Percentiles rank a stretch among this genome's conserved stretches.
phyloP scores from a whole-genome alignment of 2,113 vertebrate species.

The Cephalopterus ornatus region DNA sequence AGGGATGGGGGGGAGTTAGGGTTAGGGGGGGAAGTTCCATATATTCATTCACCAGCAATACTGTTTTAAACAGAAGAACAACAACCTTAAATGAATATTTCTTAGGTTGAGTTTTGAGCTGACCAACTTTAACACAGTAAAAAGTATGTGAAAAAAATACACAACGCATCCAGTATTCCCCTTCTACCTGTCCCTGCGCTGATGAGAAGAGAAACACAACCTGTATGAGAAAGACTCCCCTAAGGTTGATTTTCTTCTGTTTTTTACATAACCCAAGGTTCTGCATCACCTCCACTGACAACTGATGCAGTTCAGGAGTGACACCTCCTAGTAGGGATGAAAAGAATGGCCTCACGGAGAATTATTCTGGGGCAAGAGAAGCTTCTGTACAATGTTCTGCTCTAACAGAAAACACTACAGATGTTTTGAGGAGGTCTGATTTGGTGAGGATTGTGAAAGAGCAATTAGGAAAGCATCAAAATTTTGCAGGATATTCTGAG shows the following conservation, averaged over 20 bases:
- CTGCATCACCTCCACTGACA: background rate
- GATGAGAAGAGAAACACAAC: background rate
- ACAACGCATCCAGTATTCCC: background rate
- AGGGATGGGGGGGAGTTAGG: too few relatives aligned
- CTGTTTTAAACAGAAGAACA: background rate
- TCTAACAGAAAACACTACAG: background rate
- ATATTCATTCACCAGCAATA: background rate
- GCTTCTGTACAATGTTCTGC: background rate
- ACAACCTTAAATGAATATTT: background rate
- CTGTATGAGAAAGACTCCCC: background rate
- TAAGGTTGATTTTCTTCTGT: background rate
- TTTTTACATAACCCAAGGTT: background rate
- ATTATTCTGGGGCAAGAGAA: background rate
- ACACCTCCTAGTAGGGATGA: background rate
- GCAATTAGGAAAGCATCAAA: background rate
- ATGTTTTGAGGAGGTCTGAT: background rate
- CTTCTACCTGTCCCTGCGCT: background rate
- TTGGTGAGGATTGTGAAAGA: background rate
- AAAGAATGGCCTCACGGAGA: background rate
- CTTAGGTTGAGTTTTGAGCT: background rate
- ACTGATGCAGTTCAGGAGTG: background rate
- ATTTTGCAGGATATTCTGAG: background rate
- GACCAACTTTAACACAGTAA: background rate
- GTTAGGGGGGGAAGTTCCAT: too few relatives aligned
- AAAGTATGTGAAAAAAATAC: background rate